Conservation (phyloP, 2,113 vertebrate genomes). For the Emydura subglobosa region DNA sequence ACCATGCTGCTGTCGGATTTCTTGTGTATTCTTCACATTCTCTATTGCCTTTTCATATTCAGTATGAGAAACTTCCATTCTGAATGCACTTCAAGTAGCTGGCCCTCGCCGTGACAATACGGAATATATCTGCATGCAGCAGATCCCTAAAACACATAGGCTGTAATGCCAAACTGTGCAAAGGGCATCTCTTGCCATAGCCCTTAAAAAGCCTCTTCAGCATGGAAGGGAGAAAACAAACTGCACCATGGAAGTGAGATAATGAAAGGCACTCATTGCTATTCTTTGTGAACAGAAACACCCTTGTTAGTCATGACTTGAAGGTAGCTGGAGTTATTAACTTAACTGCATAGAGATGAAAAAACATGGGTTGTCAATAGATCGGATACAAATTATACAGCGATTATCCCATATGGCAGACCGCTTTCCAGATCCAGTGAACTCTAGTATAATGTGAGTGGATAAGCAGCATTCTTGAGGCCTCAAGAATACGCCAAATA, state of each 20-base stretch:
- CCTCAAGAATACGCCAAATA: neutral
- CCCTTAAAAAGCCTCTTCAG: neutral
- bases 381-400: neutral
- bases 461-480: neutral
- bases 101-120: slow-evolving; percentile 37
- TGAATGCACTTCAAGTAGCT: slow-evolving; percentile 32
- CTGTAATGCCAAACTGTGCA: neutral
- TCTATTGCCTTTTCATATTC: slow-evolving; percentile 7
- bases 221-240: neutral
- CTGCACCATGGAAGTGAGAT: neutral
- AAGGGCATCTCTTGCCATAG: neutral
- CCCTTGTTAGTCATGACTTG: neutral
- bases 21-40: slow-evolving; percentile 2
- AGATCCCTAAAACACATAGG: neutral
- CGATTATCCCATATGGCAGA: neutral
- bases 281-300: neutral
- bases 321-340: neutral
- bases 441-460: neutral
- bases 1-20: neutral
- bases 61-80: slow-evolving; percentile 30
- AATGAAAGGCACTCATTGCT: neutral
- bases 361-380: neutral
- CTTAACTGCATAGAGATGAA: neutral
- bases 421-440: neutral
- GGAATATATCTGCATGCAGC: slow-evolving; percentile 49